Evolutionary conservation across 1,140 invertebrate genomes (phyloP).

Genomic region (Meloidogyne exigua): DNA sequence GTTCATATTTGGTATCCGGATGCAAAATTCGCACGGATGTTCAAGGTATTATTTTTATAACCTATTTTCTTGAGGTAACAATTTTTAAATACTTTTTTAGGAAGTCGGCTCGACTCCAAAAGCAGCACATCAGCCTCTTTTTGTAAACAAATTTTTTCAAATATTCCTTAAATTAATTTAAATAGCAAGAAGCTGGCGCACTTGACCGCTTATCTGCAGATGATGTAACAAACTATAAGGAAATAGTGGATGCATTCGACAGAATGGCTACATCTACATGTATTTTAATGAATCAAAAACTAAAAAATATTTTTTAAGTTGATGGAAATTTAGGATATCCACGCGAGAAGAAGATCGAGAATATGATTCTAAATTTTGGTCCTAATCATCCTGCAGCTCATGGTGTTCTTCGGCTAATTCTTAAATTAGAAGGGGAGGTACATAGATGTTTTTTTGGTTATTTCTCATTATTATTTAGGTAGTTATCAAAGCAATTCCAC

Average conservation of each 20-base stretch:
- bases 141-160: constrained; percentile 25
- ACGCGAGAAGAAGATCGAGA: constrained; percentile 58
- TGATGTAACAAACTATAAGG: not conserved
- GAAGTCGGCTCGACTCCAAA: constrained; percentile 29
- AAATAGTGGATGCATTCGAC: constrained; percentile 16
- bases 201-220: not conserved
- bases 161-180: constrained; percentile 7
- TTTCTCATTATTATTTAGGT: constrained; percentile 68
- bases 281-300: not conserved
- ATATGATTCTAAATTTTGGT: constrained; percentile 84
- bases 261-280: constrained; percentile 21
- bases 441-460: constrained; percentile 37
- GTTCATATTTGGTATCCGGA: constrained; percentile 60
- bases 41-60: constrained; percentile 58
- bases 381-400: constrained; percentile 98
- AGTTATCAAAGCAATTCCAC: constrained; percentile 84
- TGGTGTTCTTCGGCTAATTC: constrained; percentile 86
- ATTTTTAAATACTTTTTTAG: constrained; percentile 39
- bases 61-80: constrained; percentile 2
- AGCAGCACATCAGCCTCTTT: not conserved
- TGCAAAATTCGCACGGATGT: constrained; percentile 58
- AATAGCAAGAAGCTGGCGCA: constrained; percentile 38
- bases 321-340: constrained; percentile 27
- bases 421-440: constrained; percentile 93
- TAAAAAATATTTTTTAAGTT: not conserved